Evolutionary conservation across 2,113 vertebrate species (phyloP), one percentile per base, ranked within the genome.

Genomic region (Sterna hirundo): DNA sequence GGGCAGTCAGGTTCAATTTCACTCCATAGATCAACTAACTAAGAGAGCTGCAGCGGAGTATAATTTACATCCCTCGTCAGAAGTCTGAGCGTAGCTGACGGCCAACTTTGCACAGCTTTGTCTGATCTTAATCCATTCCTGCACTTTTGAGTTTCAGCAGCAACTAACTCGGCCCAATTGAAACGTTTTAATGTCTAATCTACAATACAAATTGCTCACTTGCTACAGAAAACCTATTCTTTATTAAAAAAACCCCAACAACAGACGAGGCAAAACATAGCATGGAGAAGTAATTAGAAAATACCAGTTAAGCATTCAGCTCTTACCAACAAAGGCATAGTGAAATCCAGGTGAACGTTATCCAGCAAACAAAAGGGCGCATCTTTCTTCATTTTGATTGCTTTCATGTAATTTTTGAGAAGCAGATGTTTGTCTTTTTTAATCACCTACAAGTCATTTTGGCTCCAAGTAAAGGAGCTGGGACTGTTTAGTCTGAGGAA

Each of bases 81-180:
- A 90, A 93, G 77, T n/a, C 85, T 81, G 96, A 97, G 75, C 1
- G n/a, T 27, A 96, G 96, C 91, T 97, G 97, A 97, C 86, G 88
- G 97, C 87, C 96, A 95, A 91, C 94, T 94, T 96, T 77, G 90
- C 81, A 42, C 86, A 70, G 95, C 75, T 96, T 49, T 93, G 91
- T 91, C 86, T 98, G 91, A 96, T 97, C 96, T 92, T 93, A 95
- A 97, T 96, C 94, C 91, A 76, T 51, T 94, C 95, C 94, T 68
- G 86, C 90, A 95, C 95, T 96, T 96, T 76, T 6, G 42, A 78
- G 62, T 68, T 96, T 79, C 92, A 94, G 77, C 84, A 82, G 83
- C 77, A 93, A 87, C 89, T 77, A 93, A 55, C 90, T 83, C 4
- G 0, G 64, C 55, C 85, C 52, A 65, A 10, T 5, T 49, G 54